A percentile compares a stretch with the other conserved stretches of the same genome.
These are phyloP conservation scores for Oreochromis aureus DNA, from an alignment of 2,113 vertebrate species.

Conservation along the genomic window DNA sequence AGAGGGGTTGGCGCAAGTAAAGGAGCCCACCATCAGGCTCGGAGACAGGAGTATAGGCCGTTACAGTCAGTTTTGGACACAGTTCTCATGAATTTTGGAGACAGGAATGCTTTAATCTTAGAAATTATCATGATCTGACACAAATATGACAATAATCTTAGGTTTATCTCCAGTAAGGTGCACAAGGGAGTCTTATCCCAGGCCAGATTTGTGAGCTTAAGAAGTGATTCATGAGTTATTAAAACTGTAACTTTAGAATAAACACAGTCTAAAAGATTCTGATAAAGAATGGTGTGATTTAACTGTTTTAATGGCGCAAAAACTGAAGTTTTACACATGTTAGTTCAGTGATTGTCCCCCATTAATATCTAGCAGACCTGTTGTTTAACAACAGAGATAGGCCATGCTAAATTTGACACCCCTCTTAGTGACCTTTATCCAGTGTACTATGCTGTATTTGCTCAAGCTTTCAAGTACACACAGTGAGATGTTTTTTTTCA, in stretches of 20 bases:
- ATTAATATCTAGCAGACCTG: neutral
- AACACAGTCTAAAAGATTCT: neutral
- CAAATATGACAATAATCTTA: neutral
- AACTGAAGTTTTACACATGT: neutral
- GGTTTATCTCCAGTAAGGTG: neutral
- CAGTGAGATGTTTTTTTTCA: neutral
- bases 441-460: neutral
- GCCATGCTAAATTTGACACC: neutral
- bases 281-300: neutral
- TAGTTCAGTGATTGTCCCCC: neutral
- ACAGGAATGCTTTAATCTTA: constrained; percentile 14
- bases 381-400: neutral
- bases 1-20: neutral
- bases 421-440: neutral
- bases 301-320: neutral
- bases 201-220: neutral
- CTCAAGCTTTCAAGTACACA: neutral
- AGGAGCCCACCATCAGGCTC: neutral
- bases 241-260: neutral
- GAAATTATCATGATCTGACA: neutral
- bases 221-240: neutral
- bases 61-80: neutral
- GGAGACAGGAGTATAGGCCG: neutral
- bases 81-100: neutral
- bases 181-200: neutral